These are phyloP conservation scores for Apeira syringaria DNA, from an alignment of 2,888 invertebrate genomes.

Conservation along the genomic window DNA sequence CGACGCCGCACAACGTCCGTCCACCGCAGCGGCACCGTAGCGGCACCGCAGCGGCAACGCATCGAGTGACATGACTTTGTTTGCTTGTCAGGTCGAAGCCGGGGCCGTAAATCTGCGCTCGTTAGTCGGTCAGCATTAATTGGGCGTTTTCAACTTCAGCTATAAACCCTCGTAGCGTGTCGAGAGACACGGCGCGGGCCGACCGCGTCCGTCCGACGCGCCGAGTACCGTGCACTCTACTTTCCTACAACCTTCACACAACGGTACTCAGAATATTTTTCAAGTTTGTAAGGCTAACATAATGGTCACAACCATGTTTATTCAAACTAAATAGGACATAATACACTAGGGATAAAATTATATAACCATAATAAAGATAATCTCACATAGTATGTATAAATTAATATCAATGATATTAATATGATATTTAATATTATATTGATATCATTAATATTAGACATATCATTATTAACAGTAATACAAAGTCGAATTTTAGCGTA, in stretches of 20 bases:
- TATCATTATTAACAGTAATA: too few species aligned
- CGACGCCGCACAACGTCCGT: too few species aligned
- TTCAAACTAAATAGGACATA: too few species aligned
- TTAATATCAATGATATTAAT: too few species aligned
- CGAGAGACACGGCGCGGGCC: background rate
- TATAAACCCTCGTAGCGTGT: conserved; percentile 30
- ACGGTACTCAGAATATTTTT: background rate
- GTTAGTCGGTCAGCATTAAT: conserved; percentile 26
- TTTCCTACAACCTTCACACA: background rate
- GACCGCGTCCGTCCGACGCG: conserved; percentile 1
- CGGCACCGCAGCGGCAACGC: background rate
- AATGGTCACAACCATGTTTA: too few species aligned
- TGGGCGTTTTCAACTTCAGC: conserved; percentile 22
- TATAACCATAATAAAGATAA: too few species aligned
- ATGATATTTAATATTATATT: too few species aligned
- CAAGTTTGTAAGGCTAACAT: too few species aligned
- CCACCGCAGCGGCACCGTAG: background rate
- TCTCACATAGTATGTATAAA: too few species aligned
- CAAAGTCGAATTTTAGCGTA: too few species aligned
- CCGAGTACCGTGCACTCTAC: background rate
- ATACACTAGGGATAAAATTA: too few species aligned
- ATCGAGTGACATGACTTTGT: background rate
- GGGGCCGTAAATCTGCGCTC: conserved; percentile 19
- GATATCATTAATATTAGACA: too few species aligned
- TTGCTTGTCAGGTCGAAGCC: background rate